Conservation (phyloP, 2,113 vertebrate species). For the Brachyistius frenatus region DNA sequence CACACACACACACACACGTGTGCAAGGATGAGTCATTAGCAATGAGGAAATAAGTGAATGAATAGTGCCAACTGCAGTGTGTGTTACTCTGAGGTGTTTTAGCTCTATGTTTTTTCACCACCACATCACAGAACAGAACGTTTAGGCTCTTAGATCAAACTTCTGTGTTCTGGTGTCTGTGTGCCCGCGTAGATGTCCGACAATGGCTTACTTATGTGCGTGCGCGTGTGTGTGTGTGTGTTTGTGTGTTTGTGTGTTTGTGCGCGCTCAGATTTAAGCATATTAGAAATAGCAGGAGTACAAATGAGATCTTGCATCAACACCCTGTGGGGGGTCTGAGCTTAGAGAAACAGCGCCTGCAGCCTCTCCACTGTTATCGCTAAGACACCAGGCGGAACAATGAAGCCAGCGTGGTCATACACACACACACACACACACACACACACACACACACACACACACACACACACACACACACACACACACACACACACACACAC, state of each 20-base stretch:
- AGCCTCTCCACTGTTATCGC: constrained; percentile 47
- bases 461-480: background rate
- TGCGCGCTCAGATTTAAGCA: constrained; percentile 52
- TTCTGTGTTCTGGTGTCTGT: constrained; percentile 22
- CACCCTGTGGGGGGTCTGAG: constrained; percentile 69
- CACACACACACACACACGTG: constrained; percentile 20
- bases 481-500: constrained; percentile 7
- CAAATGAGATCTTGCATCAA: constrained; percentile 74
- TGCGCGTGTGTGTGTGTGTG: constrained; percentile 25
- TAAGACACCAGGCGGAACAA: constrained; percentile 53
- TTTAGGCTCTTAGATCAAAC: constrained; percentile 62
- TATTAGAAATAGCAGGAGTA: constrained; percentile 61
- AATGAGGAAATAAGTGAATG: constrained; percentile 58
- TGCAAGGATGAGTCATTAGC: constrained; percentile 55
- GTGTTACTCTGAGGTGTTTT: constrained; percentile 47
- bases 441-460: constrained; percentile 5
- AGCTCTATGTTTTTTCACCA: constrained; percentile 44
- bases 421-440: background rate
- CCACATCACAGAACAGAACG: constrained; percentile 41
- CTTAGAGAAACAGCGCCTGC: constrained; percentile 58
- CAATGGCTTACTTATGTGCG: constrained; percentile 3
- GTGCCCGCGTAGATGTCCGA: constrained; percentile 20
- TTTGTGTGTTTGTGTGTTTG: constrained; percentile 5
- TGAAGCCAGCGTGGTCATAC: constrained; percentile 1
- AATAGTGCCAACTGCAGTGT: constrained; percentile 41